These are phyloP conservation scores for Scelioninae gen. 1 DNA, from an alignment of 2,888 invertebrate genomes.

Conservation along the genomic window DNA sequence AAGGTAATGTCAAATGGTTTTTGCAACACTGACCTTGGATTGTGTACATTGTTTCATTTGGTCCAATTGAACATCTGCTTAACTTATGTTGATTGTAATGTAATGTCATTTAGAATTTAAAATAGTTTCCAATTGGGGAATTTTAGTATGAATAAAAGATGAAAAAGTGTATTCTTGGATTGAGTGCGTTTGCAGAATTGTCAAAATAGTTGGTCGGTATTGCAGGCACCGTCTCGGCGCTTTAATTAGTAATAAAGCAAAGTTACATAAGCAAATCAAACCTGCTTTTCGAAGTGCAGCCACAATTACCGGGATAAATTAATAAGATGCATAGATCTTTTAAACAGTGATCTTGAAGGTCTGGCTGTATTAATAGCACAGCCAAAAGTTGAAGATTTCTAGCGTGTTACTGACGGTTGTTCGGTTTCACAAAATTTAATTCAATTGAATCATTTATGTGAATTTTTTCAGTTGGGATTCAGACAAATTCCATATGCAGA, in stretches of 20 bases:
- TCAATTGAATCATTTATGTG: background rate
- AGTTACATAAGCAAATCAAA: background rate
- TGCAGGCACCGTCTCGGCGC: background rate
- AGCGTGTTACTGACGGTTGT: slow-evolving; percentile 35
- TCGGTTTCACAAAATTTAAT: slow-evolving; percentile 9
- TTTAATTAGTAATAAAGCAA: slow-evolving; percentile 5
- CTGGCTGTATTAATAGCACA: slow-evolving; percentile 56
- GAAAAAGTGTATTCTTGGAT: background rate
- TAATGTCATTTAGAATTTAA: background rate
- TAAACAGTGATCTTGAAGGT: slow-evolving; percentile 46
- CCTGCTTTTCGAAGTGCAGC: slow-evolving; percentile 12
- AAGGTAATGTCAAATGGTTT: slow-evolving; percentile 22
- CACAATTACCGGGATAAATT: slow-evolving; percentile 30
- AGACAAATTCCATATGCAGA: background rate
- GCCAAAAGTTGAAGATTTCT: slow-evolving; percentile 38
- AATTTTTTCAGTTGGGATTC: background rate
- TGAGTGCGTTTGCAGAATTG: background rate
- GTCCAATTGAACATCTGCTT: slow-evolving; percentile 5
- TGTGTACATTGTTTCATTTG: slow-evolving; percentile 6
- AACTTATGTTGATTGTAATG: slow-evolving; percentile 1
- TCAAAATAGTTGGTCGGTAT: background rate
- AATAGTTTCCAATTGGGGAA: background rate
- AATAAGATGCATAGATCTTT: slow-evolving; percentile 39
- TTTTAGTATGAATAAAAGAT: background rate
- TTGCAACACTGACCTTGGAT: slow-evolving; percentile 22